Percentiles rank a stretch among this genome's conserved stretches.
phyloP scores from a whole-genome alignment of 2,797 vertebrate genomes.

The Delichon dasypus region DNA sequence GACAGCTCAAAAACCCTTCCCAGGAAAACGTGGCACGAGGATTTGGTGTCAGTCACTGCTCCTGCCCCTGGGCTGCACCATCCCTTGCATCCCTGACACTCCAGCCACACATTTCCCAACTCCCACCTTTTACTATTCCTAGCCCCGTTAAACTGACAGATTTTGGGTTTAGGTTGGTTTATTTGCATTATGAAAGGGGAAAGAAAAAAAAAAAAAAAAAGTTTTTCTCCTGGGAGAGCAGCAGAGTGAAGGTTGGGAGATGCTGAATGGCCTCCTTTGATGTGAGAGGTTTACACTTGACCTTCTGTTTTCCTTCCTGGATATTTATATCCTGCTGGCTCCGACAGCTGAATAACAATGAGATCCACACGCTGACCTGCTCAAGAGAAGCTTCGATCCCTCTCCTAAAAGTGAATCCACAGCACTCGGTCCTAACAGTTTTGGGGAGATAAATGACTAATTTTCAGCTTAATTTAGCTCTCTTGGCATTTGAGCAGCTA shows the following conservation, averaged over 20 bases:
- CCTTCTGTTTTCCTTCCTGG: conserved; percentile 11
- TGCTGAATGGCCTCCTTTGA: not conserved
- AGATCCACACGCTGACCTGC: not conserved
- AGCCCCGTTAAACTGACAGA: not conserved
- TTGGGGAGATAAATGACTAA: not conserved
- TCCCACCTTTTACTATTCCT: not conserved
- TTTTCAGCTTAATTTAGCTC: not conserved
- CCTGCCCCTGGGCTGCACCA: not conserved
- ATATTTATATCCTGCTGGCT: not conserved
- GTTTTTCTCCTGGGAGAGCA: not conserved
- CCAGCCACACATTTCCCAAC: not conserved
- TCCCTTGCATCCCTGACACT: not conserved
- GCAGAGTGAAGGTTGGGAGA: not conserved
- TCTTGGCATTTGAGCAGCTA: not conserved
- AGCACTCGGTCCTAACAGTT: not conserved
- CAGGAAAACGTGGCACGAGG: not conserved
- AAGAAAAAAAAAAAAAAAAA: not conserved
- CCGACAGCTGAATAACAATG: not conserved
- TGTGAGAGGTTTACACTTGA: not conserved
- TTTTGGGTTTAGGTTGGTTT: not conserved
- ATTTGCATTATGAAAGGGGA: not conserved
- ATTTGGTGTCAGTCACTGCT: not conserved
- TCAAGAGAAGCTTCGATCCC: not conserved
- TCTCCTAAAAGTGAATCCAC: not conserved
- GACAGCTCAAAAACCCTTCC: not conserved